These are phyloP conservation scores for Paraplagusia blochii DNA, from an alignment of 2,113 vertebrate species.

Conservation along the genomic window DNA sequence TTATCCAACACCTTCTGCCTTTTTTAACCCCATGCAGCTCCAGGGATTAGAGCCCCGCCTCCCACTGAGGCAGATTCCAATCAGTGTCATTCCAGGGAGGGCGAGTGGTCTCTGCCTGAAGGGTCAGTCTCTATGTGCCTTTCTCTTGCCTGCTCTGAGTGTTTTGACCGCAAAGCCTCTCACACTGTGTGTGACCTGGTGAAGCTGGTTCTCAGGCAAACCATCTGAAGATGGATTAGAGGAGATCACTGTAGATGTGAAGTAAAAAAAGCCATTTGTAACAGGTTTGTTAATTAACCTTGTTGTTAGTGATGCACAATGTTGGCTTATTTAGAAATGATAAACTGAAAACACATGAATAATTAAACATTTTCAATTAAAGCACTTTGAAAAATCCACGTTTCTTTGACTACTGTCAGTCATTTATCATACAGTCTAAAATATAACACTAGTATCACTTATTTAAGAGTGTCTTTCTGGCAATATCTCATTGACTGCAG, in stretches of 20 bases:
- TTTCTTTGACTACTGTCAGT: too few species aligned
- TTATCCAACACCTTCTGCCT: slow-evolving; percentile 3
- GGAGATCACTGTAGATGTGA: background rate
- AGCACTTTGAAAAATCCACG: too few species aligned
- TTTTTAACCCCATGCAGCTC: background rate
- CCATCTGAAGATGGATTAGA: background rate
- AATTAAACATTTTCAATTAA: too few species aligned
- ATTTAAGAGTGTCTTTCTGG: too few species aligned
- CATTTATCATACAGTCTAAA: too few species aligned
- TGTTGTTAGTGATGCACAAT: too few species aligned
- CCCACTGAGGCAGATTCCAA: background rate
- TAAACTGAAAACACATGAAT: too few species aligned
- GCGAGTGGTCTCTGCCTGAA: background rate
- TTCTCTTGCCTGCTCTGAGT: background rate
- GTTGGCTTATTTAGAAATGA: too few species aligned
- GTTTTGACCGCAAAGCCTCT: background rate
- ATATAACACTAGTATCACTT: too few species aligned
- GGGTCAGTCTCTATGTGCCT: background rate
- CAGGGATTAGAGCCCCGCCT: background rate
- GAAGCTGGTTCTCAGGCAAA: background rate
- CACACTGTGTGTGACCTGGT: background rate
- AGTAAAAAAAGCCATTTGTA: background rate
- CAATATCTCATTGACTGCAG: too few species aligned
- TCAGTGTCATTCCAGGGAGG: background rate
- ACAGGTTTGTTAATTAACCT: too few species aligned